Percentiles rank a stretch among this genome's conserved stretches.
Conservation (phyloP, 2,113 vertebrate species). For the Irena cyanogastra region DNA sequence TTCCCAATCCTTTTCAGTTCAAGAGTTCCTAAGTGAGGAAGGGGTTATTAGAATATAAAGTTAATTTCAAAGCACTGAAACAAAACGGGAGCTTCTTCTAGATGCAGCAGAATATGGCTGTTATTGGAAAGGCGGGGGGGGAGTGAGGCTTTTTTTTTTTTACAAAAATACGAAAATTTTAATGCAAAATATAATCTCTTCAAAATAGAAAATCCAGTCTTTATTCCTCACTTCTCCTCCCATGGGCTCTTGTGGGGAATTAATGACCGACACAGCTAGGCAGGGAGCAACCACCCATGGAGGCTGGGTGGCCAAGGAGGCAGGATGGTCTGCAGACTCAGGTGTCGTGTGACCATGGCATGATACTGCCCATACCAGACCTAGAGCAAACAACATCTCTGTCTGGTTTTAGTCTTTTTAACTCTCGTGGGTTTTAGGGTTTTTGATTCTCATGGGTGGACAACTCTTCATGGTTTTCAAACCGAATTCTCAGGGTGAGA, state of each 20-base stretch:
- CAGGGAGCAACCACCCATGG: not conserved
- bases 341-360: rapidly evolving
- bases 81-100: not conserved
- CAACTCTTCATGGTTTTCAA: rapidly evolving
- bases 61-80: not conserved
- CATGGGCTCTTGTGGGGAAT: not conserved
- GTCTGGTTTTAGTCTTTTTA: not conserved
- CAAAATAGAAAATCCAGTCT: not conserved
- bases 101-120: not conserved
- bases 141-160: not conserved
- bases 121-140: not conserved
- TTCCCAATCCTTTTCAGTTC: not conserved
- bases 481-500: not conserved
- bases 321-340: not conserved
- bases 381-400: not conserved
- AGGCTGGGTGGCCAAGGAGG: not conserved
- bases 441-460: not conserved
- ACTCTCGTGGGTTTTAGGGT: not conserved
- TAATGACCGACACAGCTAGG: rapidly evolving
- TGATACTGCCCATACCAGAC: not conserved
- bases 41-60: not conserved
- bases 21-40: not conserved
- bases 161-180: not conserved
- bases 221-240: not conserved
- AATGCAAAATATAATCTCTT: not conserved